Evolutionary conservation across 2,113 vertebrate genomes (phyloP).

Genomic region (Benitochromis conjunctus): DNA sequence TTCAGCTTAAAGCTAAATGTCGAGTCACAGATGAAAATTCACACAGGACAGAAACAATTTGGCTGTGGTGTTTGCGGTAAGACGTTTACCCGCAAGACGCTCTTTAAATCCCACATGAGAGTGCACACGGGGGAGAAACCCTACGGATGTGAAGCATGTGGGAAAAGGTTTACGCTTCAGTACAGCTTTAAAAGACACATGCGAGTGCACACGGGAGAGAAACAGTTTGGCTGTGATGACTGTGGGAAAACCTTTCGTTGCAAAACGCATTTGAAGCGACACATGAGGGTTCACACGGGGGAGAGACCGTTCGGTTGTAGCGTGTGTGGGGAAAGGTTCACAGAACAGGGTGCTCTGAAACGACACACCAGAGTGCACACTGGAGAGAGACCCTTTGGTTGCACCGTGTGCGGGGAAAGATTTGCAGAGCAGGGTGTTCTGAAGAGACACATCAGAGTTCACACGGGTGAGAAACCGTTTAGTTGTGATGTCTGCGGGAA

Average conservation of each 20-base stretch:
- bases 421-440: not conserved
- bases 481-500: not conserved
- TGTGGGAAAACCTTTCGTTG: not conserved
- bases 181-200: not conserved
- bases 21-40: not conserved
- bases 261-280: not conserved
- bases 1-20: not conserved
- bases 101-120: not conserved
- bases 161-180: not conserved
- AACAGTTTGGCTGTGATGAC: not conserved
- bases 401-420: not conserved
- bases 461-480: not conserved
- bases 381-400: not conserved
- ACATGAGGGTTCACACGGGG: not conserved
- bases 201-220: not conserved
- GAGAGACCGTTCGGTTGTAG: not conserved
- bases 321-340: not conserved
- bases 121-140: not conserved
- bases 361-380: not conserved
- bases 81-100: not conserved
- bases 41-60: not conserved
- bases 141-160: not conserved
- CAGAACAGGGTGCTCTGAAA: not conserved
- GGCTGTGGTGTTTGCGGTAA: not conserved
- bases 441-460: not conserved